These are phyloP conservation scores for Podarcis cretensis DNA, from an alignment of 2,113 vertebrate genomes.

Conservation along the genomic window DNA sequence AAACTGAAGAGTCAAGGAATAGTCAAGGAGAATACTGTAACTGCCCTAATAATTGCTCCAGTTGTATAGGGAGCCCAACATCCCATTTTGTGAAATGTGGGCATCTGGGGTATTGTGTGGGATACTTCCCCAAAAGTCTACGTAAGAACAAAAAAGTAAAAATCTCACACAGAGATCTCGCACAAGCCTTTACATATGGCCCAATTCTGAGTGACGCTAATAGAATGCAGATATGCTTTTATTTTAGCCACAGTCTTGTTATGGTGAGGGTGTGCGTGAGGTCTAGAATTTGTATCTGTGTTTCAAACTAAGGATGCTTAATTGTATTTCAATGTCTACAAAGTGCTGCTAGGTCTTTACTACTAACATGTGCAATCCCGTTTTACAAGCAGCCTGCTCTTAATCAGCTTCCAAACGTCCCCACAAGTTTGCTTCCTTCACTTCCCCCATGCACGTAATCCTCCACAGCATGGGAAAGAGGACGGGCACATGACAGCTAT, in stretches of 20 bases:
- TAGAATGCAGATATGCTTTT: constrained; percentile 23
- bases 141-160: neutral
- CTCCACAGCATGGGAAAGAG: neutral
- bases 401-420: constrained; percentile 26
- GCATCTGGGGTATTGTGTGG: neutral
- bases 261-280: neutral
- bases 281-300: constrained; percentile 1
- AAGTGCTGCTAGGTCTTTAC: neutral
- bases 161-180: constrained; percentile 22
- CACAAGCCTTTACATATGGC: constrained; percentile 10
- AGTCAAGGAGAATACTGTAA: neutral
- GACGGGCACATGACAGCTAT: neutral
- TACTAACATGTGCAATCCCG: constrained; percentile 29
- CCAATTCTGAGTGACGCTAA: constrained; percentile 10
- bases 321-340: constrained; percentile 4
- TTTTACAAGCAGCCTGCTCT: constrained; percentile 4
- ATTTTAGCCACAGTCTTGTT: constrained; percentile 20
- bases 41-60: neutral
- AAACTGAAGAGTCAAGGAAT: neutral
- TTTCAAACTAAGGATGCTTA: neutral
- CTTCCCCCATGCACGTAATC: constrained; percentile 30
- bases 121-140: neutral
- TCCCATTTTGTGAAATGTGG: neutral
- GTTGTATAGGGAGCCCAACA: neutral
- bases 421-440: neutral